Evolutionary conservation across 2,797 vertebrate genomes (phyloP).

Genomic region (Rhinoraja longicauda): DNA sequence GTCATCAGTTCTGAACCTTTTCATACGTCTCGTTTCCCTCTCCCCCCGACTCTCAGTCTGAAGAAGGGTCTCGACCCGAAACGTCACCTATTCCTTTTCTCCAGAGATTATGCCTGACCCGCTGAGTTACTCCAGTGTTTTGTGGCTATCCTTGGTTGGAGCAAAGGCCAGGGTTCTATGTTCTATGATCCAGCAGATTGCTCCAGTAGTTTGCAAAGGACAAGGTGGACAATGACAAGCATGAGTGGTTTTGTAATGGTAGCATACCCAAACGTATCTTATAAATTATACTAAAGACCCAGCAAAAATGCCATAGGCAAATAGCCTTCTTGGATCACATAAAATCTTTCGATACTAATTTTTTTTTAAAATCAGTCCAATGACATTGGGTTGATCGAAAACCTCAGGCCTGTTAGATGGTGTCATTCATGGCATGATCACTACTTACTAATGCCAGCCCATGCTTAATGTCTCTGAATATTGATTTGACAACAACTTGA

Average conservation of each 20-base stretch:
- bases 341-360: not conserved
- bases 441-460: not conserved
- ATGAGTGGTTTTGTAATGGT: too few species aligned
- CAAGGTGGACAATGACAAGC: not conserved
- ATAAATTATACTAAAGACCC: not conserved
- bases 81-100: too few species aligned
- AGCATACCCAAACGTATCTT: not conserved
- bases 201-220: not conserved
- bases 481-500: not conserved
- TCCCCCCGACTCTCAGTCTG: too few species aligned
- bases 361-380: not conserved
- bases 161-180: not conserved
- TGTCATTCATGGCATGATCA: not conserved
- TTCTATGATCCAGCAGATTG: not conserved
- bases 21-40: too few species aligned
- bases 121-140: too few species aligned
- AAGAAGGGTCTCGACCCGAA: too few species aligned
- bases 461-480: not conserved
- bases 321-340: too few species aligned
- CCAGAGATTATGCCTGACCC: too few species aligned
- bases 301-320: not conserved
- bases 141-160: too few species aligned
- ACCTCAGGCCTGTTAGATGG: not conserved
- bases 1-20: too few species aligned
- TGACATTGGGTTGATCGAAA: not conserved